Conservation (phyloP, 2,797 vertebrate species). For the Epinephelus awoara region DNA sequence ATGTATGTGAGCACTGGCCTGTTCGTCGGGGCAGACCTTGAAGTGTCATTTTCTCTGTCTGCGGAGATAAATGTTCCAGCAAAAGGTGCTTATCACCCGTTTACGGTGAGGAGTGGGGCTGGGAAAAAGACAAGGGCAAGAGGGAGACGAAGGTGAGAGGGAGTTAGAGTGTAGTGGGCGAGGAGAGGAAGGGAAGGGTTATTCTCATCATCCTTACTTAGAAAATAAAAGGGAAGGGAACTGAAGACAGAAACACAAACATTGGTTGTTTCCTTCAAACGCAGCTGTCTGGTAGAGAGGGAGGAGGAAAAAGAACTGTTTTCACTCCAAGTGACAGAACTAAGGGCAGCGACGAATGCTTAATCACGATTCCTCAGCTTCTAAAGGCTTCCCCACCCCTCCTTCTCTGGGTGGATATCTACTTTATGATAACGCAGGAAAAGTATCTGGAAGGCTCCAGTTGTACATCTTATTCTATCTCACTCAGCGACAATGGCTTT, state of each 20-base stretch:
- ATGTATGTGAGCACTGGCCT: constrained; percentile 25
- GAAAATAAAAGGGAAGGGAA: not conserved
- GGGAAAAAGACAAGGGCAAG: constrained; percentile 24
- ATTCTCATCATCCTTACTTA: constrained; percentile 9
- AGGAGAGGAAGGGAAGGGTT: not conserved
- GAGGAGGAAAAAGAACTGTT: constrained; percentile 7
- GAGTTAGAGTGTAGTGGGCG: not conserved
- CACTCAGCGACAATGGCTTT: constrained; percentile 46
- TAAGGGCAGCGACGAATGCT: constrained; percentile 18
- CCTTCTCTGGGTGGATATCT: constrained; percentile 33
- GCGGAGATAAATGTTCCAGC: constrained; percentile 65
- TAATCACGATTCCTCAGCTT: constrained; percentile 38
- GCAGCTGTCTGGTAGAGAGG: constrained; percentile 1
- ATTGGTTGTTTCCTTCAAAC: constrained; percentile 14
- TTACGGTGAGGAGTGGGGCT: constrained; percentile 37
- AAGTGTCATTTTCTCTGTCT: constrained; percentile 73
- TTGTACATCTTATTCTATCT: constrained; percentile 53
- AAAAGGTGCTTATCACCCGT: constrained; percentile 67
- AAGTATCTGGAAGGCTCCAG: constrained; percentile 46
- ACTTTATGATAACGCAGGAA: constrained; percentile 48
- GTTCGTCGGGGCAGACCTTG: constrained; percentile 70
- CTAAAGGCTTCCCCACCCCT: constrained; percentile 8
- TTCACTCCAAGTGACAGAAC: constrained; percentile 29
- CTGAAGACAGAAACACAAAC: constrained; percentile 21
- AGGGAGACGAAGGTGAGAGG: constrained; percentile 16